These are phyloP conservation scores for Paracentrotus lividus DNA, from an alignment of 53 echinoderm and acorn worm species.

Conservation along the genomic window DNA sequence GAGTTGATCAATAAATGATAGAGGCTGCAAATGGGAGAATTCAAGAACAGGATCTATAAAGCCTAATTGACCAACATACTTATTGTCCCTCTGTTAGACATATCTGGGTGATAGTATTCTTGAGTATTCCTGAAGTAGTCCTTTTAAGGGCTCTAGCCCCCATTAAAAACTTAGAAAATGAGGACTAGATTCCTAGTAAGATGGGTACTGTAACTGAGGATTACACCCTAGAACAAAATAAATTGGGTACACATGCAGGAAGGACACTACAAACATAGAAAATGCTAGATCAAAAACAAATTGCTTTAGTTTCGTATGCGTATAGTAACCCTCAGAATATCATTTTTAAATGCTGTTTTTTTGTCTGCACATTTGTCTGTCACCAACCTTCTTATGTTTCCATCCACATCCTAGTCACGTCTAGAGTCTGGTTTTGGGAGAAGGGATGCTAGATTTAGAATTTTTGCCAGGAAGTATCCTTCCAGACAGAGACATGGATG, in stretches of 20 bases:
- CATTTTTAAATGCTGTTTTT: background rate
- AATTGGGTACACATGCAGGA: background rate
- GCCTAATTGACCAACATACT: no score
- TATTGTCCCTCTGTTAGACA: no score
- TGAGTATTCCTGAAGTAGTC: no score
- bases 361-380: conserved; percentile 7
- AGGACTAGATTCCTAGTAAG: background rate
- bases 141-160: no score
- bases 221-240: background rate
- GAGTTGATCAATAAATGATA: no score
- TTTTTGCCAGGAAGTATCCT: conserved; percentile 30
- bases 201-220: background rate
- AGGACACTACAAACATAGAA: background rate
- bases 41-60: no score
- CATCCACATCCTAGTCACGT: conserved; percentile 49
- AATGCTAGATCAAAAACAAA: background rate
- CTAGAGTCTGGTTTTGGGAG: background rate
- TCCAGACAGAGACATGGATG: background rate
- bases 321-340: background rate
- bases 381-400: background rate
- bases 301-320: conserved; percentile 21
- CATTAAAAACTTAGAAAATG: background rate
- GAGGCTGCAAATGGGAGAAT: no score
- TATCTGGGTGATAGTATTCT: no score
- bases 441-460: conserved; percentile 18